Base-by-base conservation (phyloP, 2,797 vertebrate species). In the Nyctibius grandis region DNA sequence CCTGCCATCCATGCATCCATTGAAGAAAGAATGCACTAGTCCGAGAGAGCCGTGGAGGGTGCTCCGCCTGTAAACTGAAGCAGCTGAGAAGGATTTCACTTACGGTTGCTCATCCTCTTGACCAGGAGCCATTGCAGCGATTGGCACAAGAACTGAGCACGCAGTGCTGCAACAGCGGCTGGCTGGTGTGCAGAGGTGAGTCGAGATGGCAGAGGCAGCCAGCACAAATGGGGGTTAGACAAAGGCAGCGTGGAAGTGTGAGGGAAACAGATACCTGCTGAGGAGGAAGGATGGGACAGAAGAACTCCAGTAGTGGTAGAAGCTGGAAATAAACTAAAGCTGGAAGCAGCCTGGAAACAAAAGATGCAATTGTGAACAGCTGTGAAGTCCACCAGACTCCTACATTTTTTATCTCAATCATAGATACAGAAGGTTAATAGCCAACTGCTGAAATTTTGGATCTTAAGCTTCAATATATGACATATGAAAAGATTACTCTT, bases 51-150 rank as follows among this genome's bases (percentile, higher is more conserved):
- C 3, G 16, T 15, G 5, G 67, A 19, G 28, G 12, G 1, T 47
- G 42, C 20, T 57, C 51, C 31, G 23, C 31, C 31, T 54, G 6
- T 10, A 33, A 26, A 5, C 1, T 78, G 59, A 56, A 64, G 84
- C 25, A 76, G 11, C 44, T 44, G 44, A 79, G 56, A 14, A 7
- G 40, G 12, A 38, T 56, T 88, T 83, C 40, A 51, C 28, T 73
- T 17, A 1, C 0, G 1, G 33, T 0, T 65, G 21, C 28, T 40
- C 47, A 42, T 31, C 14, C 12, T 22, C 69, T 70, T 33, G 36
- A 42, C 22, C 8, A 4, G 34, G 20, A 91, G 87, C 38, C 4
- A 1, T 2, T 40, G 11, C 38, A 57, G 59, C 0, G 1, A 54
- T 50, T 0, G 9, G 34, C 72, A 29, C 10, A 11, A 56, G 89